Percentiles rank a stretch among this genome's conserved stretches.
Evolutionary conservation across 2,797 vertebrate genomes (phyloP).

Genomic region (Cyclura pinguis): DNA sequence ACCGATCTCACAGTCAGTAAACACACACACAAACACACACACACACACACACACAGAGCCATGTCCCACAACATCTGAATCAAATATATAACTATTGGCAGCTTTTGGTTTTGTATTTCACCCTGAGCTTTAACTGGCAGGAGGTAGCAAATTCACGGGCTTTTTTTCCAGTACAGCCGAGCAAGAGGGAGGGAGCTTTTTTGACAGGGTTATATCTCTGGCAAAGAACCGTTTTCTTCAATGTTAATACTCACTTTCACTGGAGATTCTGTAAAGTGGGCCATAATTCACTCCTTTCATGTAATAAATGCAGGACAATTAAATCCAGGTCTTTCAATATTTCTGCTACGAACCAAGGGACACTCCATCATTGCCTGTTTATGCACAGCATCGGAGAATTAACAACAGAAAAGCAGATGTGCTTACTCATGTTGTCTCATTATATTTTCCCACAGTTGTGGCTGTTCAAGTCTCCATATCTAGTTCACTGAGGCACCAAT

Average conservation of each 20-base stretch:
- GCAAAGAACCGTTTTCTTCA: constrained; percentile 56
- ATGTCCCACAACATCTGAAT: constrained; percentile 74
- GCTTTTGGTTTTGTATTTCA: constrained; percentile 73
- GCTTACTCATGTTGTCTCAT: constrained; percentile 50
- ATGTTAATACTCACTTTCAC: constrained; percentile 77
- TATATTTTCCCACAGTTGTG: constrained; percentile 66
- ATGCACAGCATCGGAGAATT: constrained; percentile 54
- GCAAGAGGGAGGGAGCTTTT: constrained; percentile 61
- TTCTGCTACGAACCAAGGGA: constrained; percentile 45
- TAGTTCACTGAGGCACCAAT: constrained; percentile 4
- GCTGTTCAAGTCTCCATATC: constrained; percentile 41
- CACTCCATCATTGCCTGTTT: constrained; percentile 69
- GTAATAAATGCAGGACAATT: constrained; percentile 74
- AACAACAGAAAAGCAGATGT: constrained; percentile 52
- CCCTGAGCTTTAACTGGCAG: constrained; percentile 71
- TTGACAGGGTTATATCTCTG: constrained; percentile 77
- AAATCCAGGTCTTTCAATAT: constrained; percentile 65
- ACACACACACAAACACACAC: no score
- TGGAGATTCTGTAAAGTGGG: constrained; percentile 73
- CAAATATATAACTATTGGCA: constrained; percentile 74
- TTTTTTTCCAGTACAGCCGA: constrained; percentile 65
- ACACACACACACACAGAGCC: constrained; percentile 18
- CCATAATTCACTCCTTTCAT: constrained; percentile 73
- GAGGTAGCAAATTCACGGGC: constrained; percentile 65
- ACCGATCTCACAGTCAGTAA: constrained; percentile 57